These are phyloP conservation scores for Galbula dea DNA, from an alignment of 2,113 vertebrate species.

Conservation along the genomic window DNA sequence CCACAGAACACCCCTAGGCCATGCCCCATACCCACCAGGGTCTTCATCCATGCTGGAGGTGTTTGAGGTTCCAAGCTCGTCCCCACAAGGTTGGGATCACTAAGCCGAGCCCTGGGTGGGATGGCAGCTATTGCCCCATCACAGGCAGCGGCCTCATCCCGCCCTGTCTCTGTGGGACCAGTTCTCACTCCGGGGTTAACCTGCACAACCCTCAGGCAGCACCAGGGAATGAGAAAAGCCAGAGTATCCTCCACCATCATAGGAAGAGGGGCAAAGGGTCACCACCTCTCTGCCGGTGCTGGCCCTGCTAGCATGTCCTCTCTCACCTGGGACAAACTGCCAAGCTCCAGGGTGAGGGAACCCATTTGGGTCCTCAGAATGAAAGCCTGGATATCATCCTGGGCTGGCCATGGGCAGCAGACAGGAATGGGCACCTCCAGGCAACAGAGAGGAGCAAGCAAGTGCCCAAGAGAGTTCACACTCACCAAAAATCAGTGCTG, in stretches of 20 bases:
- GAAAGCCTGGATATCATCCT: rapidly evolving
- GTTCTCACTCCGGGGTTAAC: rapidly evolving
- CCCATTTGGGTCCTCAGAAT: neutral
- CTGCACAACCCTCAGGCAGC: rapidly evolving
- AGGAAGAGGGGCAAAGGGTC: neutral
- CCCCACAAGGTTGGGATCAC: neutral
- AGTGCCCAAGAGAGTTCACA: rapidly evolving
- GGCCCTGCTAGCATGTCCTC: rapidly evolving
- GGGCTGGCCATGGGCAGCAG: neutral
- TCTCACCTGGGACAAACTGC: neutral
- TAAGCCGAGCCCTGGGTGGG: neutral
- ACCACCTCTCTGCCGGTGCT: rapidly evolving
- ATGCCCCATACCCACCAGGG: rapidly evolving
- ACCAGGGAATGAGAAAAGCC: neutral
- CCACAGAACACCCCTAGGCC: rapidly evolving
- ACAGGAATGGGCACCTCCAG: neutral
- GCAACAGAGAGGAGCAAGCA: neutral
- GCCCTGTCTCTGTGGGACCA: rapidly evolving
- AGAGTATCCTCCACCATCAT: rapidly evolving
- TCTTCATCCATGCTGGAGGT: rapidly evolving
- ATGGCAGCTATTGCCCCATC: neutral
- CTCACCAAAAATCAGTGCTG: rapidly evolving
- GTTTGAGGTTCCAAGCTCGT: neutral
- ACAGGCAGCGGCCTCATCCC: neutral
- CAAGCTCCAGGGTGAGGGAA: rapidly evolving